Base-by-base conservation (phyloP, 2,888 invertebrate species). In the Erebia ligea region DNA sequence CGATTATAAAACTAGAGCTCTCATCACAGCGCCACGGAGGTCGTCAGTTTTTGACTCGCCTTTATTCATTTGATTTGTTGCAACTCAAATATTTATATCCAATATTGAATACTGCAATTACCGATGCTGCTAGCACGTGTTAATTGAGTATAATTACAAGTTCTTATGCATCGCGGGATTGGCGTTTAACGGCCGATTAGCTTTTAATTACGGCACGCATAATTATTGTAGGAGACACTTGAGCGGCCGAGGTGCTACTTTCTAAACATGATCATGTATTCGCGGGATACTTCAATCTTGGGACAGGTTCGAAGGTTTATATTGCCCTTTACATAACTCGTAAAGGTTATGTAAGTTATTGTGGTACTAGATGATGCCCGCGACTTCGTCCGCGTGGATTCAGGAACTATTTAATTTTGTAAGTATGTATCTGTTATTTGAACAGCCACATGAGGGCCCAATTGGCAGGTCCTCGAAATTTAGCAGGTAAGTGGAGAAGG, bases 241-340 rank as follows among this genome's bases (percentile, higher is more conserved):
- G 62, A 61, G 17, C n/a, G 42, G 66, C 50, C 50, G n/a, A 50
- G 34, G 48, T 11, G 65, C 54, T 15, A 66, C 74, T 74, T 68
- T 74, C 74, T 74, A 72, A 72, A 74, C 68, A 69, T 45, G 65
- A 63, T 66, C 65, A 15, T 45, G 65, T 66, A 69, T 48, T 65
- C 45, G 19, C 52, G 34, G 57, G 17, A 50, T 59, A 52, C 19
- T 9, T 61, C 45, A 17, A 45, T 19, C 62, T 48, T 48, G 15
- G 45, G 62, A 62, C 62, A 21, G 62, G 48, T 62, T 25, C 13
- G 21, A 10, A 40, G 59, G 42, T 59, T 59, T 59, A 59, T 40
- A 17, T 58, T 6, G 15, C 57, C 15, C 8, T 58, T 58, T 34
- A 57, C 25, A n/a, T 34, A 58, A n/a, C 34, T 58, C 57, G 25